These are phyloP conservation scores for Microtus oregoni DNA, from an alignment of 2,113 vertebrate genomes.

Conservation along the genomic window DNA sequence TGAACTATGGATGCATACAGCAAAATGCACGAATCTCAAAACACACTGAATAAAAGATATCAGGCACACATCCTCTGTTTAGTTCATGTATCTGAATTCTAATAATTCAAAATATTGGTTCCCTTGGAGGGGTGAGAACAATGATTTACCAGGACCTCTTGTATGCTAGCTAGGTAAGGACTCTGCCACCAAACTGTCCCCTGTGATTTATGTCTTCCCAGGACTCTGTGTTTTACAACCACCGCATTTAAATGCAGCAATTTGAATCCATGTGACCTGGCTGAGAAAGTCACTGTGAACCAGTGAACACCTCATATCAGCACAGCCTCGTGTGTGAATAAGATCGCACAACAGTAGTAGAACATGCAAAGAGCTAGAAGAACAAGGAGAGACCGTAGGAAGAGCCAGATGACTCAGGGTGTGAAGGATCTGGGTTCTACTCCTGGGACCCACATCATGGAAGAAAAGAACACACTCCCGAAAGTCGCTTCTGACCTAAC, in stretches of 20 bases:
- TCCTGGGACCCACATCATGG: too few relatives aligned
- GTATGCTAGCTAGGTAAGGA: too few relatives aligned
- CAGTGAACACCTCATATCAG: neutral
- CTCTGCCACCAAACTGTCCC: neutral
- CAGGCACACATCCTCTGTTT: neutral
- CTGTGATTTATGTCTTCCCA: neutral
- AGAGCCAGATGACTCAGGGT: too few relatives aligned
- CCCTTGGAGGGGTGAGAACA: neutral
- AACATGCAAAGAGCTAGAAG: too few relatives aligned
- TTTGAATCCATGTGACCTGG: neutral
- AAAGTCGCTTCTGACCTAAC: too few relatives aligned
- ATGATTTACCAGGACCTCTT: too few relatives aligned
- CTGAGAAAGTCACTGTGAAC: constrained; percentile 1
- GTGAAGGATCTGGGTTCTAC: too few relatives aligned
- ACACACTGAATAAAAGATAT: neutral
- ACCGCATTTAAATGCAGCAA: neutral
- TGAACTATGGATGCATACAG: neutral
- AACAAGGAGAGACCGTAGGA: too few relatives aligned
- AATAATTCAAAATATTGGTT: neutral
- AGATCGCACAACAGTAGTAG: neutral
- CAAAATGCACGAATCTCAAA: neutral
- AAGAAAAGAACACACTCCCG: too few relatives aligned
- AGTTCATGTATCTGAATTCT: neutral
- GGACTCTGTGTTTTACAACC: neutral
- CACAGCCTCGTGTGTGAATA: neutral